Conservation (phyloP, 2,888 invertebrate species). For the Odontomyia ornata region DNA sequence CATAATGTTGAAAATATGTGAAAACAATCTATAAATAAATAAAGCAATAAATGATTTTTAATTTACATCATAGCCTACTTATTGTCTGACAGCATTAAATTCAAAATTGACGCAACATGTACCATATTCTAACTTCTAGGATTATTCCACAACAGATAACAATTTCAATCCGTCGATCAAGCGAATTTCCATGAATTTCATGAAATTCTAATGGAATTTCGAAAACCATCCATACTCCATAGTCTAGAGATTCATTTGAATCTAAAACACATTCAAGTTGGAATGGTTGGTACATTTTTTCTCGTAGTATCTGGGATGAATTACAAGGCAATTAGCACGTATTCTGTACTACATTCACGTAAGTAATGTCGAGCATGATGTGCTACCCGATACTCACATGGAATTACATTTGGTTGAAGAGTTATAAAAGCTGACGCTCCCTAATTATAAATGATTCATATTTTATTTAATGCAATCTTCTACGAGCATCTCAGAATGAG, state of each 20-base stretch:
- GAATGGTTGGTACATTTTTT: background rate
- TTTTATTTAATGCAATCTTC: constrained; percentile 1
- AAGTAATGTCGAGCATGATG: background rate
- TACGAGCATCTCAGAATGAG: background rate
- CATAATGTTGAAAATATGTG: too few species aligned
- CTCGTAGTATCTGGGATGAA: background rate
- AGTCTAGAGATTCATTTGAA: constrained; percentile 5
- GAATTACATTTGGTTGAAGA: background rate
- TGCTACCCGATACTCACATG: background rate
- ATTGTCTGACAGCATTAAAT: background rate
- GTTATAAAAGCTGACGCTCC: constrained; percentile 9
- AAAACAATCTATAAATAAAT: too few species aligned
- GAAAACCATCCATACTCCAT: constrained; percentile 10
- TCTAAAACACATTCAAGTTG: background rate
- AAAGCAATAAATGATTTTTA: too few species aligned
- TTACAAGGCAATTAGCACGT: constrained; percentile 29
- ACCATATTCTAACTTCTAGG: background rate
- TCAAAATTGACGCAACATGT: background rate
- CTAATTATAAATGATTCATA: constrained; percentile 37
- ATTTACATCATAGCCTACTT: too few species aligned
- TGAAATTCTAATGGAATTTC: constrained; percentile 35
- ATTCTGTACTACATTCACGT: constrained; percentile 20
- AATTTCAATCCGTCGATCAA: background rate
- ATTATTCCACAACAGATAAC: constrained; percentile 16
- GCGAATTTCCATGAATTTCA: background rate